Evolutionary conservation across 2,888 invertebrate genomes (phyloP), one percentile per base, ranked within the genome.

Genomic region (Acleris sparsana): DNA sequence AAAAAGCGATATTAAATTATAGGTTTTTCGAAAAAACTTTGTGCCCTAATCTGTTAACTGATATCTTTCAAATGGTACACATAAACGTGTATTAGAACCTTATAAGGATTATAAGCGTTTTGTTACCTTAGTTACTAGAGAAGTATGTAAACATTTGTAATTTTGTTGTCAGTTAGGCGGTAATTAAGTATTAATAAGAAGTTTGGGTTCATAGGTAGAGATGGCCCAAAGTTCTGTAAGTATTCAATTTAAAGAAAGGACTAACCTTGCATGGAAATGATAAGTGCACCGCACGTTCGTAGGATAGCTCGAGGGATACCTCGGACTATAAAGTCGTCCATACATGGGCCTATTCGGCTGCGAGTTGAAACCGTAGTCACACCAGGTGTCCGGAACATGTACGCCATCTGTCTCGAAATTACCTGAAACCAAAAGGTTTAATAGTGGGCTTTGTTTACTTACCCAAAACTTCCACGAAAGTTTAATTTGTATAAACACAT

Each of bases 231-330:
- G 1, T 33, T 33, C 3, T 11, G 9, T 11, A 11, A 0, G 11
- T 33, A 33, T 25, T 25, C 25, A 25, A 1, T 25, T 25, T 25
- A 25, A 20, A 46, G 13, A 43, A n/a, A 11, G 9, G 3, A 56
- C 33, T 43, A 43, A 97, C 97, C 96, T 95, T 66, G 98, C 98
- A 78, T 95, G 94, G 84, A 99, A 97, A 80, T 96, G 95, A 89
- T 97, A 98, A 73, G 96, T 95, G 89, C 99, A 99, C 77, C 96
- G 94, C 73, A 97, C 95, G 84, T 97, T 97, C 82, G 95, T 96
- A 2, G 99, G 98, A 88, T 99, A 99, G 75, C 96, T 96, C 60
- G 99, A 98, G 7, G 99, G 99, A 90, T 98, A 99, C 72, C 97
- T 95, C 0, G 99, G 98, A 59, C 99, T 99, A 84, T 97, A 97